Base-by-base conservation (phyloP, 2,113 vertebrate genomes). In the Gulo gulo region DNA sequence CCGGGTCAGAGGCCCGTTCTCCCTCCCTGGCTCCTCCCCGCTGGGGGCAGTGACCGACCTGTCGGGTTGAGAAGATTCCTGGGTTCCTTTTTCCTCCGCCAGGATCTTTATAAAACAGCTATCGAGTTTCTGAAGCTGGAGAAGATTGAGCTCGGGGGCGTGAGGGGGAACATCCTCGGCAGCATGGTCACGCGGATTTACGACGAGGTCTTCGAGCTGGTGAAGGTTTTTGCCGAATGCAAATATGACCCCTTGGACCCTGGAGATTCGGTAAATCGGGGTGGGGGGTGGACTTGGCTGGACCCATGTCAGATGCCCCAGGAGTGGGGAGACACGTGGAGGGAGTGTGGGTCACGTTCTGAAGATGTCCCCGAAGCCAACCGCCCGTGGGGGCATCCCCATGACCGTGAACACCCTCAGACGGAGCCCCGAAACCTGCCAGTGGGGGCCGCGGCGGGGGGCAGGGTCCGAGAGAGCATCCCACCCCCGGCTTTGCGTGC, bases 171-270 rank as follows among this genome's bases (percentile, higher is more conserved):
- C 78, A 78, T 98, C 90, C 95, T 99, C 0, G 98, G 98, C 1
- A 92, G 31, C 39, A 93, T 91, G 92, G 96, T 99, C 61, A 12
- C 97, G 3, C 97, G 81, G 71, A 97, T 99, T 69, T 99, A 98
- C 0, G 98, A 98, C 4, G 99, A 99, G 84, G 97, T 99, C 80
- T 98, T 98, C 1, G 97, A 98, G n/a, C 94, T 99, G 47, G 92
- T 99, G 86, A 99, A 97, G n/a, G 94, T 93, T 12, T 99, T 99
- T 59, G 97, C 98, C 0, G 98, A 99, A 0, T 98, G 98, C 97
- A 98, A 91, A 93, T 99, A 99, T 0, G 99, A 99, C 82, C 98
- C 99, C 74, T 87, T 99, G 34, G 99, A 99, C 95, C 98, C 98
- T 0, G 73, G 88, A 0, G 98, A 99, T 23, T 96, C 97, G 93